Base-by-base conservation (phyloP, 2,113 vertebrate species). In the Scytalopus superciliaris region DNA sequence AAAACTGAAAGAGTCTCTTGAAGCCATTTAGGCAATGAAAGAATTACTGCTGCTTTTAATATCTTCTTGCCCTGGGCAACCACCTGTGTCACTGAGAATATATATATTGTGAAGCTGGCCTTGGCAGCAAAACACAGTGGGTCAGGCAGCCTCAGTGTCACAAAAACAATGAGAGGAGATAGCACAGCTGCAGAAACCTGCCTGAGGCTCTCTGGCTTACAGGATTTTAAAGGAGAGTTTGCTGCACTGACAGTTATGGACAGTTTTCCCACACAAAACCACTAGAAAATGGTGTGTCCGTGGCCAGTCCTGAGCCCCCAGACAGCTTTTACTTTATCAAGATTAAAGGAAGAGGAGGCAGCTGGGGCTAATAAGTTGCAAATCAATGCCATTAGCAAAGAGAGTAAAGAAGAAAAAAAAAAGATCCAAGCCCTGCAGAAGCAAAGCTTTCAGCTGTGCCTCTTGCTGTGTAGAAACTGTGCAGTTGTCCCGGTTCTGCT, bases 151-250 rank as follows among this genome's bases (percentile, higher is more conserved):
- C 72, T 73, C 59, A 45, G 84, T 75, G 73, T 89, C 91, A 87
- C 77, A 52, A 25, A 94, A 94, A 95, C 75, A 84, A 90, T 27
- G 63, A 76, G 90, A 74, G 87, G 67, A 94, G 93, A 92, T 93
- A 90, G 92, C 88, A 93, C 96, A 96, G 97, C 90, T 96, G 95
- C 89, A 91, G 92, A 97, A 88, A 92, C 68, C 83, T 87, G 93
- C 96, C 94, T 1, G 13, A n/a, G 94, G 94, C 95, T 82, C 80
- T 89, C 82, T 35, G 52, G 89, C 49, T 93, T 40, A 70, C 74
- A 72, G 28, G 78, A 47, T 81, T 95, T 62, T 88, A 79, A 88
- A 94, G 90, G 49, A 69, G 52, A 45, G 49, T 86, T 97, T 92
- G 92, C 87, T 82, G 57, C 75, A 73, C 56, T 80, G 77, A 85